Percentiles rank a stretch among this genome's conserved stretches.
Evolutionary conservation across 2,888 invertebrate species (phyloP).

Genomic region (Dichetophora obliterata): DNA sequence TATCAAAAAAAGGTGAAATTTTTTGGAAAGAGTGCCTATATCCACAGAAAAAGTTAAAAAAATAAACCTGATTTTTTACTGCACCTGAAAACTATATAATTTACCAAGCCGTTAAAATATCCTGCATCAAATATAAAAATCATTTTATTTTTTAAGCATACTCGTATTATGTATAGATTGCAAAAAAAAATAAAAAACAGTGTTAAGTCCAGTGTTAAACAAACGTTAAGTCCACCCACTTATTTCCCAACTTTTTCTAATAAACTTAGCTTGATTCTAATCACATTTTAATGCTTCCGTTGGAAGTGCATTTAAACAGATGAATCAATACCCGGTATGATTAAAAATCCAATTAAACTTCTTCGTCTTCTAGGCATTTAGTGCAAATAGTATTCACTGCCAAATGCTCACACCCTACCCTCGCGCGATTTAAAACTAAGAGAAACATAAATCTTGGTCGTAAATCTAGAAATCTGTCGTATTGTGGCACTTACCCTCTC

Average conservation of each 20-base stretch:
- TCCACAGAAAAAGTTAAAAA: too few relatives aligned
- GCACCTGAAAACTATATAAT: too few relatives aligned
- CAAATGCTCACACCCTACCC: background rate
- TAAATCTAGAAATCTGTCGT: background rate
- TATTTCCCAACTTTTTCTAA: background rate
- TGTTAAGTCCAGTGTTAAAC: too few relatives aligned
- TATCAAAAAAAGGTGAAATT: too few relatives aligned
- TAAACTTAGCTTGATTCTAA: background rate
- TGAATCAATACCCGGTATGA: constrained; percentile 20
- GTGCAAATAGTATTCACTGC: constrained; percentile 6
- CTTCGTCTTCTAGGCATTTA: background rate
- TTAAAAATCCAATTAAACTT: constrained; percentile 35
- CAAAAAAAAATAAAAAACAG: too few relatives aligned
- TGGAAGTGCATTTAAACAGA: constrained; percentile 25
- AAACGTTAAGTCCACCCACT: background rate
- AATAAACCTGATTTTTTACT: too few relatives aligned
- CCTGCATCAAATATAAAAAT: too few relatives aligned
- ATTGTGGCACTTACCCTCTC: constrained; percentile 85
- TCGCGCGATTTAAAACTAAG: background rate
- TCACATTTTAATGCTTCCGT: background rate
- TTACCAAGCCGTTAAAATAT: too few relatives aligned
- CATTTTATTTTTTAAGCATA: too few relatives aligned
- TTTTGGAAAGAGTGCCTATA: too few relatives aligned
- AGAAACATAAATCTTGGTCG: too few relatives aligned
- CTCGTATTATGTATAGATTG: too few relatives aligned